phyloP scores from a whole-genome alignment of 2,113 vertebrate species.

The Entomyzon cyanotis region DNA sequence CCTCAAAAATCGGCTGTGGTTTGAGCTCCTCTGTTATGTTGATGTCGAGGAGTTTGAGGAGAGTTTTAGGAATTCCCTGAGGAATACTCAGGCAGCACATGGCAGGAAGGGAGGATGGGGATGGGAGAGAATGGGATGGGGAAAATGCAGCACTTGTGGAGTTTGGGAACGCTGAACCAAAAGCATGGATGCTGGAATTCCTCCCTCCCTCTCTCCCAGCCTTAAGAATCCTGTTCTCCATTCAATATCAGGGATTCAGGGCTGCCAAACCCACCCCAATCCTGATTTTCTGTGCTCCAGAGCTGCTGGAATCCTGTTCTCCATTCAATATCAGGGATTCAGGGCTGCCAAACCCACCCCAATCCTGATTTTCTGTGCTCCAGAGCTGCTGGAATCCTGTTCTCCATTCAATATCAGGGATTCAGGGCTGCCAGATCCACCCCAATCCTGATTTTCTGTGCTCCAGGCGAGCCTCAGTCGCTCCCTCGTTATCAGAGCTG shows the following conservation, averaged over 20 bases:
- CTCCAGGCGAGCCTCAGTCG: neutral
- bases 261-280: no score
- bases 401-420: neutral
- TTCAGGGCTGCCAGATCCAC: neutral
- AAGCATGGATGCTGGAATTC: neutral
- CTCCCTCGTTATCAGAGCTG: neutral
- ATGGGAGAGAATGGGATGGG: no score
- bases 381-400: neutral
- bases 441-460: neutral
- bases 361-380: neutral
- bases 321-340: neutral
- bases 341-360: neutral
- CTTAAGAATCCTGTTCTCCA: neutral
- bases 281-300: no score
- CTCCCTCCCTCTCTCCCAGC: neutral
- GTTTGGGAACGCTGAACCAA: neutral
- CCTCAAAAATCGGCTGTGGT: neutral
- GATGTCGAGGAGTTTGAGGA: neutral
- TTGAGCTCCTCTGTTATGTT: neutral
- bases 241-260: no score
- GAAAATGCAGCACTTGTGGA: fast-evolving
- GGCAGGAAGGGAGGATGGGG: no score
- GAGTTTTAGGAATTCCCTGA: neutral
- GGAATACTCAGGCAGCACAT: no score
- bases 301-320: neutral